Evolutionary conservation across 2,113 vertebrate genomes (phyloP).

Genomic region (Menidia beryllina): DNA sequence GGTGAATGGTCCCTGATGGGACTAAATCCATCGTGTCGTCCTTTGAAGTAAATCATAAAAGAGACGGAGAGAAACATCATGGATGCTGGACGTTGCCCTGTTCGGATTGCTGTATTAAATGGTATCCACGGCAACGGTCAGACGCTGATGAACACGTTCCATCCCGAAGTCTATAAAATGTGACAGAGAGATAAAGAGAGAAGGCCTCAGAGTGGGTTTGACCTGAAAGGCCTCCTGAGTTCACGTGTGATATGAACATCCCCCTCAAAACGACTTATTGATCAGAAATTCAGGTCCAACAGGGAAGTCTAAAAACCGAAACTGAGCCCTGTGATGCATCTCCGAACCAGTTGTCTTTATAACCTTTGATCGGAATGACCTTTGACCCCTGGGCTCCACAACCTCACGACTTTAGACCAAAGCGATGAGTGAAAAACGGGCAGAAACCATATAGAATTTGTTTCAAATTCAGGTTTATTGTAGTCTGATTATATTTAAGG

Average conservation of each 20-base stretch:
- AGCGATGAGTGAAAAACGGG: constrained; percentile 1
- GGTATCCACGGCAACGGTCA: not conserved
- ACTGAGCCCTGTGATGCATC: not conserved
- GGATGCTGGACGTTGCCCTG: not conserved
- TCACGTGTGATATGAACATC: not conserved
- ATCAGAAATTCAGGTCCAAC: no score
- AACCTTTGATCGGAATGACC: constrained; percentile 13
- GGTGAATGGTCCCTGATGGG: constrained; percentile 21
- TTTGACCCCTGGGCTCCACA: constrained; percentile 27
- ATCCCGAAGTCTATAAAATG: not conserved
- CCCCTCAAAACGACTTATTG: no score
- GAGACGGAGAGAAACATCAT: not conserved
- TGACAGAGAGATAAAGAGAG: no score
- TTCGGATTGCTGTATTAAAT: constrained; percentile 2
- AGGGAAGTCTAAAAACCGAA: no score
- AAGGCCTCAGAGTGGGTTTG: not conserved
- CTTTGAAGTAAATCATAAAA: constrained; percentile 50
- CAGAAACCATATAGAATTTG: not conserved
- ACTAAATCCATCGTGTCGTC: constrained; percentile 39
- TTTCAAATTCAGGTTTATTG: no score
- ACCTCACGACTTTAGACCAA: constrained; percentile 2
- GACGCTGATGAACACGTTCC: not conserved
- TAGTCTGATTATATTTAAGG: no score
- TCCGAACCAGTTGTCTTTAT: not conserved
- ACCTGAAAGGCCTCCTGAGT: not conserved